phyloP scores from a whole-genome alignment of 2,113 vertebrate species.

The Aphelocoma coerulescens region DNA sequence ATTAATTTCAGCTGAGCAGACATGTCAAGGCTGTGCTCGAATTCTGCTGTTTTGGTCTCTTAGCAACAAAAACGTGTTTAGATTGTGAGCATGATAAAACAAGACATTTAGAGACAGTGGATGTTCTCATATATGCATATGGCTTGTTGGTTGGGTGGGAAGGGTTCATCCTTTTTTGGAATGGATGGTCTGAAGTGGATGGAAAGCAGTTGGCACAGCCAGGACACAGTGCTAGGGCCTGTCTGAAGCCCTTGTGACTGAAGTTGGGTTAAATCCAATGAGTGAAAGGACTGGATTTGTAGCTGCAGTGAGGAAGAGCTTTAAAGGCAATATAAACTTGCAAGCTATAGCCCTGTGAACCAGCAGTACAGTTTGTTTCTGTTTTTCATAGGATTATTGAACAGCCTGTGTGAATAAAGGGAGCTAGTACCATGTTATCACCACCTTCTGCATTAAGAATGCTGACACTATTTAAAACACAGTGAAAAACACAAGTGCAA shows the following conservation, averaged over 20 bases:
- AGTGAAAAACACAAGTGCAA: not conserved
- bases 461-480: not conserved
- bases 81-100: constrained; percentile 15
- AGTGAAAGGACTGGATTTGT: not conserved
- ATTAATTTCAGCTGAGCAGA: constrained; percentile 31
- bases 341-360: not conserved
- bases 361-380: not conserved
- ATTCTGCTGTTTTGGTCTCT: constrained; percentile 34
- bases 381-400: not conserved
- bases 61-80: constrained; percentile 53
- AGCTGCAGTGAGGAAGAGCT: not conserved
- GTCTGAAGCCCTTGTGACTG: not conserved
- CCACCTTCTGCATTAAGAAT: not conserved
- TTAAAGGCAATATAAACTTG: not conserved
- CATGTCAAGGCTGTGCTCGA: not conserved
- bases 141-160: not conserved
- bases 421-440: not conserved
- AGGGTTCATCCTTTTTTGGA: not conserved
- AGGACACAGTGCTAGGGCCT: not conserved
- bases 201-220: not conserved
- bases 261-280: not conserved
- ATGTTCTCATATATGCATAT: constrained; percentile 11
- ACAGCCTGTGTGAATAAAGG: not conserved
- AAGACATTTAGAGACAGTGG: not conserved
- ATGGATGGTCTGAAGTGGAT: not conserved